A percentile compares a stretch with the other conserved stretches of the same genome.
These are phyloP conservation scores for Lepidurus arcticus DNA, from an alignment of 1,140 invertebrate species.

Conservation along the genomic window DNA sequence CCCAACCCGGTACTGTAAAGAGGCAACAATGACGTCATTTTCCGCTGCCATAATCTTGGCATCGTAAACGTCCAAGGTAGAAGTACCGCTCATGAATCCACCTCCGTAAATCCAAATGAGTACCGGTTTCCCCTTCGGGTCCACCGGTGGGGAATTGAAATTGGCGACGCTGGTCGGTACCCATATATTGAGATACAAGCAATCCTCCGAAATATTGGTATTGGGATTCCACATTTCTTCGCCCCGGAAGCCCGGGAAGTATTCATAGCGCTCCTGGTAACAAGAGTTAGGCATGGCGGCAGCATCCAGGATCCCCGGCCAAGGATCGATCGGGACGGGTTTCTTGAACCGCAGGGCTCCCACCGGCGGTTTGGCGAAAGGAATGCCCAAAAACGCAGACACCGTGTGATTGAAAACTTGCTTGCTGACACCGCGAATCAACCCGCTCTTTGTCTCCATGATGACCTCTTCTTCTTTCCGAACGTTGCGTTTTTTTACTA, in stretches of 20 bases:
- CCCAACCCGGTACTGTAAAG: slow-evolving; percentile 83
- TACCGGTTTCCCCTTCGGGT: slow-evolving; percentile 54
- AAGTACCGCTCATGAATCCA: slow-evolving; percentile 83
- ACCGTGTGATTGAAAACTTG: slow-evolving; percentile 72
- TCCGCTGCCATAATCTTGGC: slow-evolving; percentile 74
- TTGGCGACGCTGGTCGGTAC: slow-evolving; percentile 65
- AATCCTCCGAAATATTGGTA: slow-evolving; percentile 87
- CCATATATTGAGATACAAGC: slow-evolving; percentile 88
- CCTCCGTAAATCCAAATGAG: slow-evolving; percentile 91
- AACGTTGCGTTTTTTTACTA: background rate
- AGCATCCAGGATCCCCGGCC: slow-evolving; percentile 75
- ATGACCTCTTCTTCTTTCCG: slow-evolving; percentile 61
- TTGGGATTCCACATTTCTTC: slow-evolving; percentile 95
- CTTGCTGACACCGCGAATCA: slow-evolving; percentile 67
- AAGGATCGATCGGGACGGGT: slow-evolving; percentile 74
- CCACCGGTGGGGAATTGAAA: slow-evolving; percentile 45
- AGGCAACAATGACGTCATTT: slow-evolving; percentile 76
- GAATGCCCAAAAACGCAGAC: slow-evolving; percentile 72
- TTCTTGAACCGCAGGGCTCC: slow-evolving; percentile 79
- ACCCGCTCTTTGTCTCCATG: slow-evolving; percentile 70
- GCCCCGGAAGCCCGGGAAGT: slow-evolving; percentile 80
- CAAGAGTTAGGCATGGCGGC: slow-evolving; percentile 73
- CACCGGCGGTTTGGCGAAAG: slow-evolving; percentile 87
- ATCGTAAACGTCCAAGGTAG: slow-evolving; percentile 82
- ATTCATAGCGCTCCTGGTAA: slow-evolving; percentile 66